phyloP scores from a whole-genome alignment of 2,888 invertebrate genomes.

The Nymphalis urticae region DNA sequence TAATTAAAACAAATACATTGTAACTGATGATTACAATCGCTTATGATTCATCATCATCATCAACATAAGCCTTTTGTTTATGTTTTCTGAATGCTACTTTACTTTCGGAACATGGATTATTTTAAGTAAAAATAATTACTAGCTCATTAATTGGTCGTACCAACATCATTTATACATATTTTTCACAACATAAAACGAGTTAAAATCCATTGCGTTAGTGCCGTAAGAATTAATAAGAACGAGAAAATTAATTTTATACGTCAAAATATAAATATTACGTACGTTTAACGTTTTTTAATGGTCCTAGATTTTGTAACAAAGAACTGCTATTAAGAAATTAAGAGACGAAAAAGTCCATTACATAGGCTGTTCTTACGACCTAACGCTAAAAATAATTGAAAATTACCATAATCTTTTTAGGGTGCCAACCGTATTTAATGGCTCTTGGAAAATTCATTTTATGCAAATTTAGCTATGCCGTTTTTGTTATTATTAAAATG shows the following conservation, averaged over 20 bases:
- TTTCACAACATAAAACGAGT: too few relatives aligned
- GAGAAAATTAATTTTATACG: not conserved
- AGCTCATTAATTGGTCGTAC: too few relatives aligned
- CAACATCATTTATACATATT: too few relatives aligned
- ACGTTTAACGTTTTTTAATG: not conserved
- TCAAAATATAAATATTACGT: conserved; percentile 4
- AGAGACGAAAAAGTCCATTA: conserved; percentile 25
- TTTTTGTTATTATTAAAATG: conserved; percentile 29
- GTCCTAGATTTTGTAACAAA: conserved; percentile 9
- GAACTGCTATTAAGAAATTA: conserved; percentile 22
- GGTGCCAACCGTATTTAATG: conserved; percentile 26
- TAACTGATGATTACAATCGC: too few relatives aligned
- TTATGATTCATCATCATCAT: too few relatives aligned
- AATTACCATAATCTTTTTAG: conserved; percentile 33
- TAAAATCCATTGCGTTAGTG: too few relatives aligned
- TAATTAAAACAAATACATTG: too few relatives aligned
- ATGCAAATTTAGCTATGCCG: conserved; percentile 31
- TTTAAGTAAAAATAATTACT: too few relatives aligned
- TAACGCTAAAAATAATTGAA: conserved; percentile 32
- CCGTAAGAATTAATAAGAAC: not conserved
- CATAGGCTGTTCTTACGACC: conserved; percentile 18
- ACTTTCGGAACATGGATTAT: too few relatives aligned
- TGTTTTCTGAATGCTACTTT: too few relatives aligned
- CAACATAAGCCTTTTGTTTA: too few relatives aligned
- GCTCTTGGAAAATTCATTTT: conserved; percentile 31